Percentiles rank a stretch among this genome's conserved stretches.
These are phyloP conservation scores for Oplegnathus fasciatus DNA, from an alignment of 2,113 vertebrate genomes.

Conservation along the genomic window DNA sequence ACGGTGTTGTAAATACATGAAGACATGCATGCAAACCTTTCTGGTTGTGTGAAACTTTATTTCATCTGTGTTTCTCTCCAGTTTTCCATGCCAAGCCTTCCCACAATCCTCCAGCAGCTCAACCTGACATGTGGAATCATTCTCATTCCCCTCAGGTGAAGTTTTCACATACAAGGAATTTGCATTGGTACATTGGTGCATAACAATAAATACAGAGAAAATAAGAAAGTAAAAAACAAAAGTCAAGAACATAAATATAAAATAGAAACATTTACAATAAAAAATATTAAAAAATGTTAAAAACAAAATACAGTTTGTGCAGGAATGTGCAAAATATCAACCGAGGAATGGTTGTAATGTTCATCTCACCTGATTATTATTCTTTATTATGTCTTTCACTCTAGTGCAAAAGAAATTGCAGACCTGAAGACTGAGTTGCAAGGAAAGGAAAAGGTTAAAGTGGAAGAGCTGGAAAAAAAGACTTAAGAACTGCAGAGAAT, in stretches of 20 bases:
- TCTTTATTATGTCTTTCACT: conserved; percentile 16
- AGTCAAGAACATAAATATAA: too few relatives aligned
- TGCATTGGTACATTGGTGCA: too few relatives aligned
- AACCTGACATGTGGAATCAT: conserved; percentile 94
- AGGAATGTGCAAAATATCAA: too few relatives aligned
- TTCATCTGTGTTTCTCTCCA: conserved; percentile 59
- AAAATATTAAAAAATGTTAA: too few relatives aligned
- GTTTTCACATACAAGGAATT: too few relatives aligned
- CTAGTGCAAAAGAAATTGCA: conserved; percentile 91
- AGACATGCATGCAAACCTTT: background rate
- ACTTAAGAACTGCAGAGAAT: conserved; percentile 24
- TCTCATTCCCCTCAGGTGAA: conserved; percentile 92
- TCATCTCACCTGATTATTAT: background rate
- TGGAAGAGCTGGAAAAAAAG: conserved; percentile 82
- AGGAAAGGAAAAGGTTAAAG: conserved; percentile 81
- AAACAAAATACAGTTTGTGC: too few relatives aligned
- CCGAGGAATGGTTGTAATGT: background rate
- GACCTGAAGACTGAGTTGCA: conserved; percentile 86
- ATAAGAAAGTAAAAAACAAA: too few relatives aligned
- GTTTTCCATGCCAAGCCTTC: conserved; percentile 91
- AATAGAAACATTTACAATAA: too few relatives aligned
- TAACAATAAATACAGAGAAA: too few relatives aligned
- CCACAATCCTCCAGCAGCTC: conserved; percentile 92
- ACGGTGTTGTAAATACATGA: background rate
- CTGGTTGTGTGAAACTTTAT: background rate